Conservation (phyloP, 2,113 vertebrate genomes). For the Pelecanoides urinatrix region DNA sequence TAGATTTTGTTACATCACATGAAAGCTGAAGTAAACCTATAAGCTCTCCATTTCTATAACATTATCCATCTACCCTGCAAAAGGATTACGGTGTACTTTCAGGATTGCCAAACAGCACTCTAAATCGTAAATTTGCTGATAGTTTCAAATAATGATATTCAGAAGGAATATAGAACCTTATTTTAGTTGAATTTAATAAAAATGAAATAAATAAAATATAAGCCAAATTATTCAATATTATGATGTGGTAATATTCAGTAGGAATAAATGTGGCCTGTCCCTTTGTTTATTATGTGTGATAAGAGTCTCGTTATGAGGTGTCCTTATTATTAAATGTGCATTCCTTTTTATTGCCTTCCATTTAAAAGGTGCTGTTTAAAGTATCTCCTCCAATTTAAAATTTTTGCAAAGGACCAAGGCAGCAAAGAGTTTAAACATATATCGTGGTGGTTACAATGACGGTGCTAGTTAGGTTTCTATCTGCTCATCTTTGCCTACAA, state of each 20-base stretch:
- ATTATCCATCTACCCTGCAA: neutral
- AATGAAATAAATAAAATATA: neutral
- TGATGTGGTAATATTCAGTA: neutral
- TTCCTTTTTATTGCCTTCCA: neutral
- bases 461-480: neutral
- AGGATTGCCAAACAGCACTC: neutral
- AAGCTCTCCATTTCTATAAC: neutral
- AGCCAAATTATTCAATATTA: neutral
- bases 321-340: neutral
- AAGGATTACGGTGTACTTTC: neutral
- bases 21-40: slow-evolving; percentile 3
- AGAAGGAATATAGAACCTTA: neutral
- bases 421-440: neutral
- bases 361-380: neutral
- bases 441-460: neutral
- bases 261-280: neutral
- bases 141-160: neutral
- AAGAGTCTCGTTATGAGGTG: neutral
- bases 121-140: neutral
- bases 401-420: neutral
- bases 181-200: neutral
- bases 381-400: neutral
- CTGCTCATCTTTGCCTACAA: neutral
- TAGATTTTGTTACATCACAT: slow-evolving; percentile 6
- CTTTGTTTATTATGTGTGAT: neutral